Conservation (phyloP, 2,113 vertebrate species). For the Trichomycterus rosablanca region DNA sequence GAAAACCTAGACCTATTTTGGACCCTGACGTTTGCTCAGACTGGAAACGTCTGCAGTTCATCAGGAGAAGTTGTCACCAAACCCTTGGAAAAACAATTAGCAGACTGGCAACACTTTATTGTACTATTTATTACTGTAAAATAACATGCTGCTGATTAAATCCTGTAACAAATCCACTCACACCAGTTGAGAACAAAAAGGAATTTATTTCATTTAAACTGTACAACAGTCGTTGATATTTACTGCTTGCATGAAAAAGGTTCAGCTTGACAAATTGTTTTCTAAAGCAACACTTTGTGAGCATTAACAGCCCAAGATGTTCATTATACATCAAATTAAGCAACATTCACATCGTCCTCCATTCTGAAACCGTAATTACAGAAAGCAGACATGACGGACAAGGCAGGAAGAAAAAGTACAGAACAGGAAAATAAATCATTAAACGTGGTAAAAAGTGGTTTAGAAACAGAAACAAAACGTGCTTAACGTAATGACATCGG, state of each 20-base stretch:
- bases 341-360: slow-evolving; percentile 4
- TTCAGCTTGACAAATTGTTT: slow-evolving; percentile 13
- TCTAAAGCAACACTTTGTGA: slow-evolving; percentile 20
- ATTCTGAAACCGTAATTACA: slow-evolving; percentile 4
- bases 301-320: not conserved
- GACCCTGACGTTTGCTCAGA: too few relatives aligned
- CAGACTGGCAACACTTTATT: too few relatives aligned
- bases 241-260: slow-evolving; percentile 41
- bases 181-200: slow-evolving; percentile 35
- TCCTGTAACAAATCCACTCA: not conserved
- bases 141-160: too few relatives aligned
- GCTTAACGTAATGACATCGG: not conserved
- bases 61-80: too few relatives aligned
- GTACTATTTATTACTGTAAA: too few relatives aligned
- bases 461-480: not conserved
- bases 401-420: too few relatives aligned
- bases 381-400: not conserved
- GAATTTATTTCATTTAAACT: slow-evolving; percentile 49
- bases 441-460: too few relatives aligned
- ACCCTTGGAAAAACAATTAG: too few relatives aligned
- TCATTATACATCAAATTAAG: not conserved
- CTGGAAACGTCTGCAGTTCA: too few relatives aligned
- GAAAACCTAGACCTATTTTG: too few relatives aligned
- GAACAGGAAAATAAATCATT: too few relatives aligned
- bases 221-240: slow-evolving; percentile 46